These are phyloP conservation scores for Ephydatia muelleri DNA, from an alignment of 37 sponge, comb jelly and placozoan species.

Conservation along the genomic window DNA sequence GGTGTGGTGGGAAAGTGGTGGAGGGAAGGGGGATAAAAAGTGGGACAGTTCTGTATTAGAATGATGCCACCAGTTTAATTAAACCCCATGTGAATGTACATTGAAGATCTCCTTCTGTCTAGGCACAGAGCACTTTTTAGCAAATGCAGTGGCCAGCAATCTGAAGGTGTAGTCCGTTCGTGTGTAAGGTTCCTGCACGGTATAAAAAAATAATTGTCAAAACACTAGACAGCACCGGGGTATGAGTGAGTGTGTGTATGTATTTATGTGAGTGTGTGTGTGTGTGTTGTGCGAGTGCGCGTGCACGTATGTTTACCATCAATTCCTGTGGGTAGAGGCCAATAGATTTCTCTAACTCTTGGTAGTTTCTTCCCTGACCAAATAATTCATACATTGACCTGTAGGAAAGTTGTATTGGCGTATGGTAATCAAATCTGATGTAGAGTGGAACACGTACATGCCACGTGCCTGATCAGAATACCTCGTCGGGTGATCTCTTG, in stretches of 20 bases:
- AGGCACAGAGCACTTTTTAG: constrained; percentile 44
- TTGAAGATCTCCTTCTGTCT: constrained; percentile 44
- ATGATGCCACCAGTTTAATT: not conserved
- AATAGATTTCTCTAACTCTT: constrained; percentile 42
- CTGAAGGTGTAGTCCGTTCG: constrained; percentile 60
- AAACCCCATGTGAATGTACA: not conserved
- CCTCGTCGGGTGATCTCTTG: constrained; percentile 51
- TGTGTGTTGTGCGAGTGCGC: not conserved
- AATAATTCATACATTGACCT: constrained; percentile 72
- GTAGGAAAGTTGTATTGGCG: not conserved
- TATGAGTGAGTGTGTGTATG: too few relatives aligned
- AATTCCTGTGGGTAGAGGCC: constrained; percentile 15
- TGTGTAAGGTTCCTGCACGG: constrained; percentile 46
- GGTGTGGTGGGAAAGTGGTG: not conserved
- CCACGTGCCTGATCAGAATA: constrained; percentile 62
- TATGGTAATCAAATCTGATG: too few relatives aligned
- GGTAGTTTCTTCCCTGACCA: constrained; percentile 61
- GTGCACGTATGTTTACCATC: constrained; percentile 32
- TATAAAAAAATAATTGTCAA: not conserved
- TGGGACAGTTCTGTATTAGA: not conserved
- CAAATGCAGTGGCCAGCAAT: constrained; percentile 46
- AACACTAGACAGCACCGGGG: too few relatives aligned
- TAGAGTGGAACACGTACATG: not conserved
- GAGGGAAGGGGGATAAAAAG: not conserved
- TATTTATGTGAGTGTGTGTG: too few relatives aligned